These are phyloP conservation scores for Alces alces DNA, from an alignment of 2,113 vertebrate species.

Conservation along the genomic window DNA sequence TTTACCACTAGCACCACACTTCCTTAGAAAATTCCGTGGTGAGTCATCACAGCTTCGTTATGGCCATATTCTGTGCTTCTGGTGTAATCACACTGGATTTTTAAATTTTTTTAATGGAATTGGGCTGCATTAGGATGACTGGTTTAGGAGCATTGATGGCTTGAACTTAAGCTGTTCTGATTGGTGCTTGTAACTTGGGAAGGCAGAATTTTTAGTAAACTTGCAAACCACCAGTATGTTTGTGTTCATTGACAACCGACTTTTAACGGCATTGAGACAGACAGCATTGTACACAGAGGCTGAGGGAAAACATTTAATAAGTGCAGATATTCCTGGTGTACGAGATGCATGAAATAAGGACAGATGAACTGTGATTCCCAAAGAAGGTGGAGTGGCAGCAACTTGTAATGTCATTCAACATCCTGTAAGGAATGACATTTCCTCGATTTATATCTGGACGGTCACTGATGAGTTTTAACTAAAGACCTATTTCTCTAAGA, in stretches of 20 bases:
- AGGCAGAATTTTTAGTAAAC: neutral
- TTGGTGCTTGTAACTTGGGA: neutral
- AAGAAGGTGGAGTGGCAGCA: neutral
- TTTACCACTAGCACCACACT: rapidly evolving
- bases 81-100: neutral
- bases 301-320: neutral
- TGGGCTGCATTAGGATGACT: neutral
- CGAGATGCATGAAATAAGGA: neutral
- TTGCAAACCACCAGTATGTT: neutral
- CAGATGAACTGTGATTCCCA: neutral
- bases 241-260: neutral
- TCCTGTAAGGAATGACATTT: neutral
- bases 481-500: neutral
- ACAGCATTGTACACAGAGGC: neutral
- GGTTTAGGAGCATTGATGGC: neutral
- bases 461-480: neutral
- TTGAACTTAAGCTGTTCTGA: neutral
- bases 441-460: neutral
- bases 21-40: neutral
- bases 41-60: neutral
- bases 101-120: neutral
- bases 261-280: neutral
- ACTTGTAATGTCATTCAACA: neutral
- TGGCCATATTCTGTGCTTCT: neutral
- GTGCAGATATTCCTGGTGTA: neutral